These are phyloP conservation scores for Cryptotis parvus DNA, from an alignment of 2,113 vertebrate genomes.

Conservation along the genomic window DNA sequence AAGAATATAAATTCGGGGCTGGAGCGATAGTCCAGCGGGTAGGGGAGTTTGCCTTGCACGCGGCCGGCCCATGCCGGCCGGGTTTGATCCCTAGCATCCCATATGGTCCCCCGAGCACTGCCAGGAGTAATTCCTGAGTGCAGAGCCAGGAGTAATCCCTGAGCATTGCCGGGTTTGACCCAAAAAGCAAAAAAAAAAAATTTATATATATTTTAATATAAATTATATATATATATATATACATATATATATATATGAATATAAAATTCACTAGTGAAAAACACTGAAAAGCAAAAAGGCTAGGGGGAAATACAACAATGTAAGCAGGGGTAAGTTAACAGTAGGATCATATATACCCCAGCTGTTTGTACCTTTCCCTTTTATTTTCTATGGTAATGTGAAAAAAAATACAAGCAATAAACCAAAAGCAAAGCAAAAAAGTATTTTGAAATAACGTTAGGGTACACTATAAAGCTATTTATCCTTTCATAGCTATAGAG, in stretches of 20 bases:
- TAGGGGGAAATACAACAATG: neutral
- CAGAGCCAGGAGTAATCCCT: too few relatives aligned
- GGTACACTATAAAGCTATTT: neutral
- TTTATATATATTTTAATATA: too few relatives aligned
- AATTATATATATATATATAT: too few relatives aligned
- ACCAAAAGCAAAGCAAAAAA: constrained; percentile 35
- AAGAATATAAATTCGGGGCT: constrained; percentile 32
- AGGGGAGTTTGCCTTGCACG: too few relatives aligned
- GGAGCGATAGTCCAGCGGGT: too few relatives aligned
- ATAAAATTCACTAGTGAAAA: neutral
- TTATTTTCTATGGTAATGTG: neutral
- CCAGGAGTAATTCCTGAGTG: too few relatives aligned
- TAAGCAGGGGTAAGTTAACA: neutral
- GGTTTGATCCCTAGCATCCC: too few relatives aligned
- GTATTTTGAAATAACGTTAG: constrained; percentile 14
- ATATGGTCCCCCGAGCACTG: too few relatives aligned
- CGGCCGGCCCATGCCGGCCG: too few relatives aligned
- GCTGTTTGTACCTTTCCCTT: neutral
- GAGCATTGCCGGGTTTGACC: too few relatives aligned
- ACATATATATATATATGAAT: constrained; percentile 41
- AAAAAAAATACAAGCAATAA: constrained; percentile 15
- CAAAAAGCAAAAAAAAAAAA: too few relatives aligned
- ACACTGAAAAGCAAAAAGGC: neutral
- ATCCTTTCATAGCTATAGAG: neutral
- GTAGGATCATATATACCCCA: neutral